These are phyloP conservation scores for Melieria crassipennis DNA, from an alignment of 2,888 invertebrate genomes.

Conservation along the genomic window DNA sequence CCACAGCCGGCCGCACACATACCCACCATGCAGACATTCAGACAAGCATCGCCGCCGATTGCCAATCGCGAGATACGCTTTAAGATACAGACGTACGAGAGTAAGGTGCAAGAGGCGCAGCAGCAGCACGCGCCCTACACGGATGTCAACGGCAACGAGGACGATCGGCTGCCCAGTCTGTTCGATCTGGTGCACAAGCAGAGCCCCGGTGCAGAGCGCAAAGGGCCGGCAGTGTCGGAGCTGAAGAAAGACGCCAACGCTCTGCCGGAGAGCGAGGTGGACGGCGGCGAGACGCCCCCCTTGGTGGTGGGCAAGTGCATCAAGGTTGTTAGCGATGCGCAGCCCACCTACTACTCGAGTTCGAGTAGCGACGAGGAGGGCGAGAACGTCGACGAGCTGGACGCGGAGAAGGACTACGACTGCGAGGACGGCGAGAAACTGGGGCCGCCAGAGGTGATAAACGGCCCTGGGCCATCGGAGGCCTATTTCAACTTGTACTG, in stretches of 20 bases:
- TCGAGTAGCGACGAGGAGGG: conserved; percentile 51
- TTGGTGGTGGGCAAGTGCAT: conserved; percentile 62
- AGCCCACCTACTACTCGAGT: conserved; percentile 58
- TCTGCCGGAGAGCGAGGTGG: conserved; percentile 13
- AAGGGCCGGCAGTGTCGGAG: conserved; percentile 32
- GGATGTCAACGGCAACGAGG: conserved; percentile 63
- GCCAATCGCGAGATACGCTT: conserved; percentile 59
- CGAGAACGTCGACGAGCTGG: conserved; percentile 47
- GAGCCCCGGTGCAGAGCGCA: conserved; percentile 46
- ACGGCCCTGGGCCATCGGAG: conserved; percentile 65
- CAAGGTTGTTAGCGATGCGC: conserved; percentile 53
- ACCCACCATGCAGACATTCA: conserved; percentile 48
- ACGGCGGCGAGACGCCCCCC: conserved; percentile 44
- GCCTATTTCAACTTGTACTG: conserved; percentile 66
- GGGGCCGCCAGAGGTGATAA: conserved; percentile 64
- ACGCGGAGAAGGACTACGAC: conserved; percentile 59
- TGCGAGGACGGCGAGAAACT: conserved; percentile 65
- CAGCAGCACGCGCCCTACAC: conserved; percentile 40
- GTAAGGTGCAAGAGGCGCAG: conserved; percentile 50
- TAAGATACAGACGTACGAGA: conserved; percentile 65
- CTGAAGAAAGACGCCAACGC: not conserved
- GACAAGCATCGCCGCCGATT: not conserved
- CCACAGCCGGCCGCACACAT: conserved; percentile 54
- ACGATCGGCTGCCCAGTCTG: conserved; percentile 71
- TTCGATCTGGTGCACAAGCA: conserved; percentile 79